phyloP scores from a whole-genome alignment of 1,140 invertebrate species.

The Spodoptera litura region DNA sequence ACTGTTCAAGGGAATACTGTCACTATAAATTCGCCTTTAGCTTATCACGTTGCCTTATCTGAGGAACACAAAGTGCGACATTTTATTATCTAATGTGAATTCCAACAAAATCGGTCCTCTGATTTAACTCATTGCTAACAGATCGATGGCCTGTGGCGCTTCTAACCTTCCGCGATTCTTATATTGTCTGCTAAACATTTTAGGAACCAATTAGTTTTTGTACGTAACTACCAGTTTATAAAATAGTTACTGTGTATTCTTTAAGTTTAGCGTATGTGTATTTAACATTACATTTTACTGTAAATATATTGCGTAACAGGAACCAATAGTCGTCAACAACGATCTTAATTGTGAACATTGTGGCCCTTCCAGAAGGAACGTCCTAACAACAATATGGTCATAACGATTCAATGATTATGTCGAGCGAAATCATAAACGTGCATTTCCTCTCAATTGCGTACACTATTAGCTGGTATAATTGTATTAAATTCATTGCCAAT shows the following conservation, averaged over 20 bases:
- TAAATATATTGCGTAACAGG: too few relatives aligned
- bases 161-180: neutral
- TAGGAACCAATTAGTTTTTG: too few relatives aligned
- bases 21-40: slow-evolving; percentile 24
- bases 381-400: neutral
- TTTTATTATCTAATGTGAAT: slow-evolving; percentile 39
- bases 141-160: neutral
- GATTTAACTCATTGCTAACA: neutral
- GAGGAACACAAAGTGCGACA: slow-evolving; percentile 5
- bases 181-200: too few relatives aligned
- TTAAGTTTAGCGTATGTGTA: too few relatives aligned
- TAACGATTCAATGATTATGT: neutral
- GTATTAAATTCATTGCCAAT: slow-evolving; percentile 7
- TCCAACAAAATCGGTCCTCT: slow-evolving; percentile 19
- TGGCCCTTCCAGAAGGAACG: too few relatives aligned
- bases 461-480: neutral
- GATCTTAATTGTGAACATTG: too few relatives aligned
- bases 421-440: slow-evolving; percentile 8
- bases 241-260: too few relatives aligned
- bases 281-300: too few relatives aligned
- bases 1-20: slow-evolving; percentile 4
- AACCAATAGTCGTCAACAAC: too few relatives aligned
- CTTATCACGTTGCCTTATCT: slow-evolving; percentile 40
- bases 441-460: slow-evolving; percentile 7
- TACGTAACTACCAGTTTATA: too few relatives aligned